Conservation (phyloP, 2,113 vertebrate species). For the Carettochelys insculpta region DNA sequence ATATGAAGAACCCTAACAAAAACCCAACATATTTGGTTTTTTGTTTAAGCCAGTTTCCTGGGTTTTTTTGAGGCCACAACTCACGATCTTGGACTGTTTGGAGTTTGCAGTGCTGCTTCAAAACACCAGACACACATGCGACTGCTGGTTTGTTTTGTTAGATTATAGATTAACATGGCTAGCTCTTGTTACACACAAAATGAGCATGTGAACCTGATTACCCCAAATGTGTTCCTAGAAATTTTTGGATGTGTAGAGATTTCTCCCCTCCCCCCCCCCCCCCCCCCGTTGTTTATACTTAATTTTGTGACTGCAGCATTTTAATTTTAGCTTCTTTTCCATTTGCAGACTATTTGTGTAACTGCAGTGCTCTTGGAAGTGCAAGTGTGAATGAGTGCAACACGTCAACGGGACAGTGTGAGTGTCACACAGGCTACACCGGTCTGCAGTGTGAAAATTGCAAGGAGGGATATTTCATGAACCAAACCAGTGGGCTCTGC, state of each 20-base stretch:
- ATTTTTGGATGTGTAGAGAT: neutral
- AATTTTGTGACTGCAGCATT: neutral
- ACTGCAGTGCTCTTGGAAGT: conserved; percentile 76
- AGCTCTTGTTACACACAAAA: neutral
- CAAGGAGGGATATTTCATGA: conserved; percentile 42
- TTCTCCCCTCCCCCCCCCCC: too few relatives aligned
- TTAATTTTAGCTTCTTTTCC: neutral
- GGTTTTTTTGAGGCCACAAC: too few relatives aligned
- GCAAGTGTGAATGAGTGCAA: conserved; percentile 37
- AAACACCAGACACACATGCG: neutral
- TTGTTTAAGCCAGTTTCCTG: neutral
- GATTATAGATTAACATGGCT: too few relatives aligned
- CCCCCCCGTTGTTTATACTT: neutral
- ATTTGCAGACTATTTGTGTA: conserved; percentile 73
- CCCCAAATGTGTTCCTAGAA: neutral
- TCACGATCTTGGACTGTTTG: neutral
- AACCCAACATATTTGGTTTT: too few relatives aligned
- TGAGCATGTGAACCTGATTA: neutral
- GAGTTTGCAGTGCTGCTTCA: neutral
- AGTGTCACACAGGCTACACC: conserved; percentile 55
- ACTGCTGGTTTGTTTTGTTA: too few relatives aligned
- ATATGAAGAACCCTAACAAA: neutral
- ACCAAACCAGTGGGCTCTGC: conserved; percentile 36
- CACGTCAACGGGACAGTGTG: conserved; percentile 67
- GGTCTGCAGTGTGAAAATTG: conserved; percentile 71